Conservation (phyloP, 2,797 vertebrate species). For the Orestias chungarensis region DNA sequence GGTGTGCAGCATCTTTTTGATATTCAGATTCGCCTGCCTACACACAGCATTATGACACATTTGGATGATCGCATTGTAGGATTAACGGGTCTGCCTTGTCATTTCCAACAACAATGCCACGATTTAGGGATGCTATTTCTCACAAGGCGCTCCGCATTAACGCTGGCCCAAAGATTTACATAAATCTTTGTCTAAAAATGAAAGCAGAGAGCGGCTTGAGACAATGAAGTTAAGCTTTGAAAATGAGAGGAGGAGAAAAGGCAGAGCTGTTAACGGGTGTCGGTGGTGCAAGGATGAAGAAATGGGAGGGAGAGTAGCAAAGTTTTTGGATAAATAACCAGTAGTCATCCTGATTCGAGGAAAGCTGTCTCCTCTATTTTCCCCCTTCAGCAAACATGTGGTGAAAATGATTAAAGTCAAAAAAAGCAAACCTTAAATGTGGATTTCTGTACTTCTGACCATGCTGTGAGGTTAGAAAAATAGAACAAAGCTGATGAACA, state of each 20-base stretch:
- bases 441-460: constrained; percentile 43
- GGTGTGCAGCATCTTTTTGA: constrained; percentile 79
- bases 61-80: constrained; percentile 86
- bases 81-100: constrained; percentile 87
- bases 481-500: constrained; percentile 58
- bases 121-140: constrained; percentile 86
- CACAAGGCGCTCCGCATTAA: constrained; percentile 83
- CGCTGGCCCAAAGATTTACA: constrained; percentile 85
- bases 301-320: constrained; percentile 44
- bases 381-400: constrained; percentile 34
- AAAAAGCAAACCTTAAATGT: constrained; percentile 25
- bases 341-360: constrained; percentile 72
- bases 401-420: constrained; percentile 27
- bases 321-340: constrained; percentile 74
- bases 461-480: constrained; percentile 31
- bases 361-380: constrained; percentile 47
- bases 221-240: constrained; percentile 87
- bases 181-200: constrained; percentile 89
- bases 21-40: constrained; percentile 82
- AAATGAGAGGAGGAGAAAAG: constrained; percentile 67
- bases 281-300: constrained; percentile 51
- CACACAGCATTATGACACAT: constrained; percentile 84
- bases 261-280: constrained; percentile 57
- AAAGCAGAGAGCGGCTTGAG: constrained; percentile 80
- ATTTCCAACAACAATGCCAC: constrained; percentile 85